A percentile compares a stretch with the other conserved stretches of the same genome.
Evolutionary conservation across 2,888 invertebrate genomes (phyloP).

Genomic region (Helicoverpa assulta): DNA sequence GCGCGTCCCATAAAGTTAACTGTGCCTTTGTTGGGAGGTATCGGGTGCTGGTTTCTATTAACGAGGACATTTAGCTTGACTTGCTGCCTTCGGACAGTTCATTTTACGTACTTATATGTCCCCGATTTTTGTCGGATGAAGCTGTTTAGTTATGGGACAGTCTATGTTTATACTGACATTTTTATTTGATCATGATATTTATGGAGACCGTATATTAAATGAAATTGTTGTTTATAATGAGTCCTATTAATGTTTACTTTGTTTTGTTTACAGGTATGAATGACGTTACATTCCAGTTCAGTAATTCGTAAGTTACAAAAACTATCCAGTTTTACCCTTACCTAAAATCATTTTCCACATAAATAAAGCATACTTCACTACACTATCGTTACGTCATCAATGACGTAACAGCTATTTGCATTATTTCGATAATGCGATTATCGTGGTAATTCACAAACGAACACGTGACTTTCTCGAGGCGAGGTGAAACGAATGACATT

Average conservation of each 20-base stretch:
- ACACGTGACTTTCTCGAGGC: conserved; percentile 66
- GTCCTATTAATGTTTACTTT: conserved; percentile 60
- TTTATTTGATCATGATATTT: conserved; percentile 15
- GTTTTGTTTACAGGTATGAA: conserved; percentile 60
- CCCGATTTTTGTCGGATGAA: conserved; percentile 22
- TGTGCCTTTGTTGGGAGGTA: conserved; percentile 63
- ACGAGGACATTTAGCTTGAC: conserved; percentile 70
- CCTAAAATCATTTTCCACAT: background rate
- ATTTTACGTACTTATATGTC: conserved; percentile 61
- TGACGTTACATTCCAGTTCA: background rate
- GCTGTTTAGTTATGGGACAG: conserved; percentile 19
- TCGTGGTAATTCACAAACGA: conserved; percentile 33
- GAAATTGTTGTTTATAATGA: conserved; percentile 40
- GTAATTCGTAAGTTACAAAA: conserved; percentile 30
- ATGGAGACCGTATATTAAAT: conserved; percentile 31
- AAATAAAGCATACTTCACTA: conserved; percentile 11
- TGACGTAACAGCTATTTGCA: conserved; percentile 44
- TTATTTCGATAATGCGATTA: conserved; percentile 48
- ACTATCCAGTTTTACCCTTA: background rate
- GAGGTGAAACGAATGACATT: conserved; percentile 73
- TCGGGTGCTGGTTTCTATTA: conserved; percentile 64
- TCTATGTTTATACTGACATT: conserved; percentile 31
- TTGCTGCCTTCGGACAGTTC: conserved; percentile 64
- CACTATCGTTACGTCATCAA: conserved; percentile 29
- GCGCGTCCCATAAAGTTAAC: conserved; percentile 57